These are phyloP conservation scores for Troilus luridus DNA, from an alignment of 2,888 invertebrate species.

Conservation along the genomic window DNA sequence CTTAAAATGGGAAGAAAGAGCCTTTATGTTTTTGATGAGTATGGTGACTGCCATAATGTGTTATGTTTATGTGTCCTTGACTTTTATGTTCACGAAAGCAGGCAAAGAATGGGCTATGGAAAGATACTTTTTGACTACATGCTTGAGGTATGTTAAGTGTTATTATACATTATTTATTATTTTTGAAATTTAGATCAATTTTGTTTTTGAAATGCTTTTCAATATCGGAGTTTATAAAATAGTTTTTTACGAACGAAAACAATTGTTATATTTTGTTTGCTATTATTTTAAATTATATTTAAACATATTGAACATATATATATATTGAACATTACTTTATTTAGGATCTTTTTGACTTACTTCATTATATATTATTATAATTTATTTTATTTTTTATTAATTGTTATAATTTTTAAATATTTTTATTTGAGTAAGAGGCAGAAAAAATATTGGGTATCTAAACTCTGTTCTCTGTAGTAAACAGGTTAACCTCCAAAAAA, in stretches of 20 bases:
- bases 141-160: conserved; percentile 77
- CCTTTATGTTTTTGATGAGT: conserved; percentile 85
- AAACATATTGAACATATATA: too few relatives aligned
- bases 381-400: too few relatives aligned
- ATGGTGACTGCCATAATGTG: conserved; percentile 81
- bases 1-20: conserved; percentile 93
- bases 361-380: too few relatives aligned
- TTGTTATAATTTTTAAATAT: too few relatives aligned
- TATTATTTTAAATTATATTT: too few relatives aligned
- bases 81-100: conserved; percentile 89
- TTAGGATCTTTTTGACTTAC: too few relatives aligned
- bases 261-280: too few relatives aligned
- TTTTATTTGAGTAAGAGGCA: too few relatives aligned
- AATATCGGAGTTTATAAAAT: background rate
- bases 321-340: too few relatives aligned
- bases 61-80: conserved; percentile 91
- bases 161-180: background rate
- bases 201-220: background rate
- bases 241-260: background rate
- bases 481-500: too few relatives aligned
- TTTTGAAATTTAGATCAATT: background rate
- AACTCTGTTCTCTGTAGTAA: too few relatives aligned
- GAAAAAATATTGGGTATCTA: too few relatives aligned
- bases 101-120: conserved; percentile 90
- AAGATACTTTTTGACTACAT: conserved; percentile 88